phyloP scores from a whole-genome alignment of 2,113 vertebrate genomes.

The Proteles cristata region DNA sequence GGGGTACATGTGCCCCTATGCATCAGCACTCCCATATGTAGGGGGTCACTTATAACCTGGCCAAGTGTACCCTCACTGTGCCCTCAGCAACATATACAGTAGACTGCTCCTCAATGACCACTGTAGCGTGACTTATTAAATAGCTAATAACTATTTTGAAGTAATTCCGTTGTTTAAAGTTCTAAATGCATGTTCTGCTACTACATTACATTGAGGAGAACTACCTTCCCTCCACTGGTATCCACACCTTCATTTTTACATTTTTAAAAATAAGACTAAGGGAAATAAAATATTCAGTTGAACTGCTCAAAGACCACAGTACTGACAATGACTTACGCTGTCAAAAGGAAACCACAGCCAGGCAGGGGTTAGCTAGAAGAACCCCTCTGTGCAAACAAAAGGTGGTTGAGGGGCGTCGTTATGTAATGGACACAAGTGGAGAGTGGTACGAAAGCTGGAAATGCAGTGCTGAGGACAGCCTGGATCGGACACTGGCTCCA shows the following conservation, averaged over 20 bases:
- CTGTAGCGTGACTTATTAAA: not conserved
- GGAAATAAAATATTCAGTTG: slow-evolving; percentile 48
- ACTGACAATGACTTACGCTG: not conserved
- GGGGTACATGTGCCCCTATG: too few species aligned
- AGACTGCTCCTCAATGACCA: not conserved
- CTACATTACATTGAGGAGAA: not conserved
- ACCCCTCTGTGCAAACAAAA: not conserved
- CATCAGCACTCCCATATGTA: too few species aligned
- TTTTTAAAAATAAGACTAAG: not conserved
- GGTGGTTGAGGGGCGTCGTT: not conserved
- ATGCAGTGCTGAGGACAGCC: not conserved
- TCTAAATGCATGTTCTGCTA: not conserved
- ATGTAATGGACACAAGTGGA: not conserved
- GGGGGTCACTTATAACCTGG: not conserved
- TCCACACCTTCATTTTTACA: not conserved
- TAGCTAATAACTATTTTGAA: not conserved
- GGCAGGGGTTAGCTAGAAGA: not conserved
- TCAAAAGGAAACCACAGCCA: slow-evolving; percentile 43
- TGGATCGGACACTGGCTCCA: not conserved
- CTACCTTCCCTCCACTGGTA: not conserved
- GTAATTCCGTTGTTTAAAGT: not conserved
- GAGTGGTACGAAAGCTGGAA: not conserved
- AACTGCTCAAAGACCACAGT: not conserved
- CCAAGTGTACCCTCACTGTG: too few species aligned
- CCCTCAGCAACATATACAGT: not conserved